Evolutionary conservation across 2,797 vertebrate species (phyloP), one percentile per base, ranked within the genome.

Genomic region (Fistularia tabacaria): DNA sequence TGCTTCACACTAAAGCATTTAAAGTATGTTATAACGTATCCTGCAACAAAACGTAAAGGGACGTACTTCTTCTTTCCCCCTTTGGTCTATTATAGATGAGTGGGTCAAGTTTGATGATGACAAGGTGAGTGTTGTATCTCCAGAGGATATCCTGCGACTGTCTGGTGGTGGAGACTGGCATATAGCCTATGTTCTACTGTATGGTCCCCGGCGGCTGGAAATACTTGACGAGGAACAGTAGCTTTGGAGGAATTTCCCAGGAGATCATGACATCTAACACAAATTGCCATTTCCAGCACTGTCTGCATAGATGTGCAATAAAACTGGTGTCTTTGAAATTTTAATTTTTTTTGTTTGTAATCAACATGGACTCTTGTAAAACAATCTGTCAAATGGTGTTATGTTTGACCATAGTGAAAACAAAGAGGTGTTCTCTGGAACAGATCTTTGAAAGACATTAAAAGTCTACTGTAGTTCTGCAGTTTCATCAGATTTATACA

Each of bases 91-190:
- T 14, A 65, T 85, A 99, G 97, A 98, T 77, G 97, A 99, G 74
- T 99, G 97, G 97, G 94, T 99, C 73, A 99, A 99, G 78, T 99
- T 98, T 69, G 97, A 99, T 4, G 97, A 99, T 0, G 97, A 99
- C 83, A 99, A 98, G 82, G 97, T 99, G 85, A 99, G 97, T 74
- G 87, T 97, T 56, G 97, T 99, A 71, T 92, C 95, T 46, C 96
- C 97, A 1, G 97, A 99, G 79, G 97, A 99, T 58, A 98, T 99
- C 82, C 72, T 99, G 87, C 92, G 94, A 69, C 89, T 99, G 84
- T 99, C 97, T 0, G 97, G 97, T 0, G 97, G 97, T 4, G 97
- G 97, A 55, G 97, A 99, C 88, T 99, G 97, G 97, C 97, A 99
- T 79, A 99, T 99, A 91, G 97, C 97, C 13, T 99, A 99, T 9